A percentile compares a stretch with the other conserved stretches of the same genome.
Conservation (phyloP, 2,113 vertebrate species). For the Muntiacus reevesi region DNA sequence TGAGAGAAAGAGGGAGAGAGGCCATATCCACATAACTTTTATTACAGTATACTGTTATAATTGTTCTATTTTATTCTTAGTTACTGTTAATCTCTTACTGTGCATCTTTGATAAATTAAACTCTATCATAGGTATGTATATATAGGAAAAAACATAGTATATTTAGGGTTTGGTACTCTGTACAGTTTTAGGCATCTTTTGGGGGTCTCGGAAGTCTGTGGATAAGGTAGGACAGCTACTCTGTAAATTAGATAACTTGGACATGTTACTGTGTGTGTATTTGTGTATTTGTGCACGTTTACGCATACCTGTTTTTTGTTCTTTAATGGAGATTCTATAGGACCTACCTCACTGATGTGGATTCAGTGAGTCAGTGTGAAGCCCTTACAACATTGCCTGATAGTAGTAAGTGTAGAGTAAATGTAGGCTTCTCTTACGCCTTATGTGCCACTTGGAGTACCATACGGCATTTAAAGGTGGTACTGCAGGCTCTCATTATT, state of each 20-base stretch:
- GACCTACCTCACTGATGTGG: no score
- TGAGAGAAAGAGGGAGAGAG: not conserved
- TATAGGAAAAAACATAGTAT: not conserved
- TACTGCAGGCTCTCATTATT: not conserved
- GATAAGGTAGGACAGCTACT: not conserved
- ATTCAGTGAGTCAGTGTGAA: not conserved
- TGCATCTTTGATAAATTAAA: not conserved
- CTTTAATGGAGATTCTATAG: no score
- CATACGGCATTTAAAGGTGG: not conserved
- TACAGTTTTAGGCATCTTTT: not conserved
- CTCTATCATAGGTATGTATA: not conserved
- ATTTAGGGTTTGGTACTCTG: not conserved
- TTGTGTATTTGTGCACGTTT: rapidly evolving
- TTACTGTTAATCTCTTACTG: not conserved
- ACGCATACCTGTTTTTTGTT: not conserved
- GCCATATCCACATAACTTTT: not conserved
- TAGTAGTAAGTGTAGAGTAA: not conserved
- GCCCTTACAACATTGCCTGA: not conserved
- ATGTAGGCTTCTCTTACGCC: not conserved
- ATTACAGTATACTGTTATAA: not conserved
- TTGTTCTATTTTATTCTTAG: not conserved
- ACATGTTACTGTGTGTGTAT: not conserved
- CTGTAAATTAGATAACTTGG: not conserved
- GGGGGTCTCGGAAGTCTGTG: not conserved
- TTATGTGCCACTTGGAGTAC: not conserved